These are phyloP conservation scores for Coracias cyanogaster DNA, from an alignment of 2,797 vertebrate genomes.

Conservation along the genomic window DNA sequence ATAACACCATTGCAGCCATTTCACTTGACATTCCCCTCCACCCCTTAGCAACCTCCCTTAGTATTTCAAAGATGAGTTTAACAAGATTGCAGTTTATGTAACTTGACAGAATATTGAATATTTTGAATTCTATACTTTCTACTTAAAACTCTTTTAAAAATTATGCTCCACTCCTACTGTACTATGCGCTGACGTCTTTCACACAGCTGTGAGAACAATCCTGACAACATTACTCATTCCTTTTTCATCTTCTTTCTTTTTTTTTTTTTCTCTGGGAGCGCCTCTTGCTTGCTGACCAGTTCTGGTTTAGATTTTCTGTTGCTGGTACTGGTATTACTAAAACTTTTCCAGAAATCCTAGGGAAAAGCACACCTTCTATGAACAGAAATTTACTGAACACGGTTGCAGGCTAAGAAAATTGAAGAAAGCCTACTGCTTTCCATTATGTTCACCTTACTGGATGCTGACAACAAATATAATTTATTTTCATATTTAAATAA, in stretches of 20 bases:
- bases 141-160: conserved; percentile 7
- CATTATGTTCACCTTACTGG: not conserved
- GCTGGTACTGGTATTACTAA: not conserved
- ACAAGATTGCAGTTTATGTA: conserved; percentile 42
- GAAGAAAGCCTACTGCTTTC: not conserved
- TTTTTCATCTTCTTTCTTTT: not conserved
- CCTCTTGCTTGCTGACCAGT: not conserved
- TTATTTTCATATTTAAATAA: not conserved
- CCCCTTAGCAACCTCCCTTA: conserved; percentile 9
- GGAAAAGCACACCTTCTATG: not conserved
- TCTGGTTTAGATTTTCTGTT: not conserved
- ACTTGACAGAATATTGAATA: conserved; percentile 44
- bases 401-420: not conserved
- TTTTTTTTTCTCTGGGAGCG: not conserved
- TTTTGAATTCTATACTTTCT: conserved; percentile 18
- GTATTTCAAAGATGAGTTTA: conserved; percentile 28
- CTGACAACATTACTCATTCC: not conserved
- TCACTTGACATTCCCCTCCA: conserved; percentile 14
- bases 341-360: not conserved
- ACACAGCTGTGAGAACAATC: not conserved
- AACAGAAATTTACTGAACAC: not conserved
- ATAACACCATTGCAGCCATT: conserved; percentile 23
- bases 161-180: not conserved
- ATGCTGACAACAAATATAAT: not conserved
- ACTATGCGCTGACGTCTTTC: not conserved